Percentiles rank a stretch among this genome's conserved stretches.
phyloP scores from a whole-genome alignment of 2,113 vertebrate genomes.

The Lanius ludovicianus region DNA sequence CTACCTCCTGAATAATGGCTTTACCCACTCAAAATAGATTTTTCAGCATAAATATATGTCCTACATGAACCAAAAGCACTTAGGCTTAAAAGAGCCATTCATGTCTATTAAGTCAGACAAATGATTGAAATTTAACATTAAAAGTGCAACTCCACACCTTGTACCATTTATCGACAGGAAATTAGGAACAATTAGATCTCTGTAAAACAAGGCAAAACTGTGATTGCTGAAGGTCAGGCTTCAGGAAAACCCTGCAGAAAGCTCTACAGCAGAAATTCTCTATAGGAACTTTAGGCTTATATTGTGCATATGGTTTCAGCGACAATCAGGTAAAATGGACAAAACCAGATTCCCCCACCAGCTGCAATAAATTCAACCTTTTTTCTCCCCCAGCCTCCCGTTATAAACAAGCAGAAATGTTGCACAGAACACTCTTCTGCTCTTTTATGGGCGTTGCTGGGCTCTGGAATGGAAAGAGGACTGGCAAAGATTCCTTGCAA shows the following conservation, averaged over 20 bases:
- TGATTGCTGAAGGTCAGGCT: slow-evolving; percentile 58
- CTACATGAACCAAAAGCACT: slow-evolving; percentile 43
- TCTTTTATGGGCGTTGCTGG: background rate
- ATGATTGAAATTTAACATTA: slow-evolving; percentile 73
- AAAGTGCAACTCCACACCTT: slow-evolving; percentile 71
- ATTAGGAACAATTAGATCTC: slow-evolving; percentile 81
- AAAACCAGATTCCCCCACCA: slow-evolving; percentile 50
- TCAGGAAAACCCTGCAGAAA: slow-evolving; percentile 49
- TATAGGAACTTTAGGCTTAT: background rate
- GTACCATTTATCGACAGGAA: slow-evolving; percentile 79
- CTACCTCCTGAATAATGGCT: slow-evolving; percentile 12
- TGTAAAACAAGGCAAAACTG: slow-evolving; percentile 64
- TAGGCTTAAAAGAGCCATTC: slow-evolving; percentile 70
- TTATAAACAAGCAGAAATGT: slow-evolving; percentile 52
- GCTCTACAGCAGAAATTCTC: slow-evolving; percentile 34
- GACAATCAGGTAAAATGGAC: background rate
- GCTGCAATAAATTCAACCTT: slow-evolving; percentile 16
- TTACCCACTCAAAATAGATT: slow-evolving; percentile 22
- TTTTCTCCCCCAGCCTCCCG: background rate
- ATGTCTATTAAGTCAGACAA: slow-evolving; percentile 69
- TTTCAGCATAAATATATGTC: slow-evolving; percentile 35
- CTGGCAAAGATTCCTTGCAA: slow-evolving; percentile 39
- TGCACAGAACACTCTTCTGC: slow-evolving; percentile 25
- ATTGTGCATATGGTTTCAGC: background rate
- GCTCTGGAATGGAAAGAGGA: slow-evolving; percentile 5